Conservation (phyloP, 2,888 invertebrate species). For the Chydorus sphaericus region DNA sequence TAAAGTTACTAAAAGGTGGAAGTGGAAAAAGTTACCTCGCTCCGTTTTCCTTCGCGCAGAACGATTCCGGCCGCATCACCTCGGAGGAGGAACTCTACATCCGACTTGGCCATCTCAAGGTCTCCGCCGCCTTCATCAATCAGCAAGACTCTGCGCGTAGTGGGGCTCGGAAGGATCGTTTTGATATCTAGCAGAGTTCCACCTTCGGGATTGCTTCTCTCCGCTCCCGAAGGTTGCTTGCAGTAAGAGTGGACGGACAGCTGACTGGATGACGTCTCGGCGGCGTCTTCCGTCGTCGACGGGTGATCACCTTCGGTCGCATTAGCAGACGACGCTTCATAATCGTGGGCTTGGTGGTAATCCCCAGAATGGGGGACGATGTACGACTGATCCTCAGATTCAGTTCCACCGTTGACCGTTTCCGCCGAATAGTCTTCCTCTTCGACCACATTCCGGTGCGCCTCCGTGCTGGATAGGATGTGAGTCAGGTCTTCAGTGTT, state of each 20-base stretch:
- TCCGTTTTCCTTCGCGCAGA: slow-evolving; percentile 10
- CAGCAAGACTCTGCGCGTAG: slow-evolving; percentile 7
- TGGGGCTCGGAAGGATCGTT: slow-evolving; percentile 7
- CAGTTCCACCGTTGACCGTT: background rate
- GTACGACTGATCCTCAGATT: background rate
- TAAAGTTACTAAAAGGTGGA: too few relatives aligned
- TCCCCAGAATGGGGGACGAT: background rate
- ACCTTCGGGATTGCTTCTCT: background rate
- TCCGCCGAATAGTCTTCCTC: slow-evolving; percentile 1
- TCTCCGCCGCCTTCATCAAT: slow-evolving; percentile 14
- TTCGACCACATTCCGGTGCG: background rate
- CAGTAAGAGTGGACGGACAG: slow-evolving; percentile 7
- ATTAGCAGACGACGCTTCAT: background rate
- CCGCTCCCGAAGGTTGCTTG: background rate
- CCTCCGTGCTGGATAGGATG: background rate
- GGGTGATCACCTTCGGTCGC: background rate
- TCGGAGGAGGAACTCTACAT: slow-evolving; percentile 10
- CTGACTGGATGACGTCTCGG: background rate
- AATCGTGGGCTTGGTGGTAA: background rate
- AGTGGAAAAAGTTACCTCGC: too few relatives aligned
- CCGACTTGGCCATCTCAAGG: slow-evolving; percentile 14
- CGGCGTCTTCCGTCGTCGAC: background rate
- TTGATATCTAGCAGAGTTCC: slow-evolving; percentile 7
- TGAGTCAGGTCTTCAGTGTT: slow-evolving; percentile 5
- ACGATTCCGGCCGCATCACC: slow-evolving; percentile 13